Evolutionary conservation across 2,888 invertebrate genomes (phyloP).

Genomic region (Clostera curtula): DNA sequence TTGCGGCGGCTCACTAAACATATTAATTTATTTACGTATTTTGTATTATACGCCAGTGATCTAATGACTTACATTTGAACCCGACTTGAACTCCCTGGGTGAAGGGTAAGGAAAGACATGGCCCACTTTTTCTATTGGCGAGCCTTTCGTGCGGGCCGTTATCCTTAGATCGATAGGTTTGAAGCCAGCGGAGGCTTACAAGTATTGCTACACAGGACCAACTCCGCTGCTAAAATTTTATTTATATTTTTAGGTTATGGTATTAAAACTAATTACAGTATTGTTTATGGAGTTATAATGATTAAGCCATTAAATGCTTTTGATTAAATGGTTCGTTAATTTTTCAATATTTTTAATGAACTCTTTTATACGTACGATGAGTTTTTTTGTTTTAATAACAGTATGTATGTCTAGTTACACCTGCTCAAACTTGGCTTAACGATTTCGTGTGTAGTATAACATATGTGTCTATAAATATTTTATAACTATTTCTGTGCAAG

Average conservation of each 20-base stretch:
- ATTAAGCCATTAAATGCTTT: too few species aligned
- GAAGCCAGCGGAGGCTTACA: too few species aligned
- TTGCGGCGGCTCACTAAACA: slow-evolving; percentile 9
- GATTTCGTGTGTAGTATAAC: slow-evolving; percentile 13
- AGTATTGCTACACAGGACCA: too few species aligned
- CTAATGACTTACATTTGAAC: slow-evolving; percentile 38
- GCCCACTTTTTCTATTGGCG: slow-evolving; percentile 27
- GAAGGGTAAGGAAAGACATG: slow-evolving; percentile 33
- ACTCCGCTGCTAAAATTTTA: too few species aligned
- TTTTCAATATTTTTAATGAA: too few species aligned
- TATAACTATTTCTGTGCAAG: slow-evolving; percentile 15
- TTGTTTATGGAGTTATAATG: too few species aligned
- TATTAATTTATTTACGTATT: slow-evolving; percentile 20
- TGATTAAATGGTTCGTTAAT: too few species aligned
- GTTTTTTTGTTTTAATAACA: too few species aligned
- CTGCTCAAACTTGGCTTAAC: slow-evolving; percentile 23
- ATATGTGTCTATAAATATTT: slow-evolving; percentile 7
- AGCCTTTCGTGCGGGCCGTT: slow-evolving; percentile 8
- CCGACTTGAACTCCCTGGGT: slow-evolving; percentile 29
- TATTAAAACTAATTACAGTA: too few species aligned
- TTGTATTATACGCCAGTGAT: slow-evolving; percentile 28
- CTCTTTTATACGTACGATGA: too few species aligned
- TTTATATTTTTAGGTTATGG: too few species aligned
- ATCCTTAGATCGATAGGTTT: slow-evolving; percentile 28
- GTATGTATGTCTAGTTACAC: slow-evolving; percentile 8